phyloP scores from a whole-genome alignment of 2,888 invertebrate genomes.

The Drosophila paucipuncta region DNA sequence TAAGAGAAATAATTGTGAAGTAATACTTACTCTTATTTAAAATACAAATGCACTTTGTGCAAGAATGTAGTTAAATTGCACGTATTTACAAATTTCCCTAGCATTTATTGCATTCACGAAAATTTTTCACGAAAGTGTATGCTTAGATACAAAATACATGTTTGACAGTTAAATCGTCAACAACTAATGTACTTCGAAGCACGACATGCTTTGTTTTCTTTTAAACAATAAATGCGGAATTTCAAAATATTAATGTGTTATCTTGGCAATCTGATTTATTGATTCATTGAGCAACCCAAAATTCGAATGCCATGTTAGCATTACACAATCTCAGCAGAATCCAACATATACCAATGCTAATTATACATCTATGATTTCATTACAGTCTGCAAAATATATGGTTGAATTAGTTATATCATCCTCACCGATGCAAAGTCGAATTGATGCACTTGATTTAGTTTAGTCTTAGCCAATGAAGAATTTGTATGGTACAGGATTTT shows the following conservation, averaged over 20 bases:
- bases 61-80: constrained; percentile 14
- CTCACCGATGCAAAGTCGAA: background rate
- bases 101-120: constrained; percentile 41
- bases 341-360: background rate
- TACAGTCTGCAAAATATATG: background rate
- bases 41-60: constrained; percentile 46
- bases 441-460: background rate
- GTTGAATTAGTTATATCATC: background rate
- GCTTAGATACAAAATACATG: constrained; percentile 23
- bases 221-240: background rate
- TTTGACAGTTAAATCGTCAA: constrained; percentile 19
- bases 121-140: constrained; percentile 51
- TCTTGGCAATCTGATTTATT: background rate
- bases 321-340: background rate
- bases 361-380: background rate
- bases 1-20: background rate
- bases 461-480: background rate
- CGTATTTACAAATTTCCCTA: constrained; percentile 28
- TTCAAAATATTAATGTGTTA: background rate
- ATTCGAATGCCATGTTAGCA: background rate
- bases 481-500: background rate
- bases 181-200: background rate
- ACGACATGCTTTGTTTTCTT: constrained; percentile 23
- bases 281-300: background rate
- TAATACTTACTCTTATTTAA: constrained; percentile 38